Conservation (phyloP, 2,888 invertebrate species). For the Omphaloscelis lunosa region DNA sequence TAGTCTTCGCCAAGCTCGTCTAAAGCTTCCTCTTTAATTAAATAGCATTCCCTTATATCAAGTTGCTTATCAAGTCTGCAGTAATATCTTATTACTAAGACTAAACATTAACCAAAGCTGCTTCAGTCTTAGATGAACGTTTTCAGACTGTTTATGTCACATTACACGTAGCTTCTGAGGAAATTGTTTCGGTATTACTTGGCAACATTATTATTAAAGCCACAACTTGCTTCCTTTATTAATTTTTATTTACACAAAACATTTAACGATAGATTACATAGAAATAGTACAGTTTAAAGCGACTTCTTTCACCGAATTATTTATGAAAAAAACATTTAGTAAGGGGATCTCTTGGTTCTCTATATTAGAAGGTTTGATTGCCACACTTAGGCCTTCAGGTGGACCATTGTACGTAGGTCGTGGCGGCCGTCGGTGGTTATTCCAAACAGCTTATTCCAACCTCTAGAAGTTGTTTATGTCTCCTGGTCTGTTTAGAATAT, state of each 20-base stretch:
- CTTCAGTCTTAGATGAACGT: conserved; percentile 38
- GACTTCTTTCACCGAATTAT: neutral
- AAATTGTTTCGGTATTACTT: conserved; percentile 37
- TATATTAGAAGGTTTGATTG: too few relatives aligned
- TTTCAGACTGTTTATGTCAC: conserved; percentile 41
- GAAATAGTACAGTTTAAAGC: too few relatives aligned
- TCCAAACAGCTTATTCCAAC: too few relatives aligned
- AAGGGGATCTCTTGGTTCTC: too few relatives aligned
- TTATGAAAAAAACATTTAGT: too few relatives aligned
- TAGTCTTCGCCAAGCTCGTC: conserved; percentile 39
- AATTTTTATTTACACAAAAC: neutral
- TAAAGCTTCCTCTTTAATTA: conserved; percentile 63
- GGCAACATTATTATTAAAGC: conserved; percentile 13
- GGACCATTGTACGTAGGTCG: too few relatives aligned
- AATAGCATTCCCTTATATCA: conserved; percentile 63
- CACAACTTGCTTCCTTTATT: conserved; percentile 1
- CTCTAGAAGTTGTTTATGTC: too few relatives aligned
- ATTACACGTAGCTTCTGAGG: conserved; percentile 13
- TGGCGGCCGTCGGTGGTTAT: too few relatives aligned
- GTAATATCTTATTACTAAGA: conserved; percentile 62
- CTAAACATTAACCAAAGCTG: conserved; percentile 62
- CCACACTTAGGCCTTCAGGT: too few relatives aligned
- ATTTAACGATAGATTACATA: neutral
- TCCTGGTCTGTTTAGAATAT: too few relatives aligned
- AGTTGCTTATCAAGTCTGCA: conserved; percentile 59